phyloP scores from a whole-genome alignment of 2,888 invertebrate genomes.

The Drosophila differens region DNA sequence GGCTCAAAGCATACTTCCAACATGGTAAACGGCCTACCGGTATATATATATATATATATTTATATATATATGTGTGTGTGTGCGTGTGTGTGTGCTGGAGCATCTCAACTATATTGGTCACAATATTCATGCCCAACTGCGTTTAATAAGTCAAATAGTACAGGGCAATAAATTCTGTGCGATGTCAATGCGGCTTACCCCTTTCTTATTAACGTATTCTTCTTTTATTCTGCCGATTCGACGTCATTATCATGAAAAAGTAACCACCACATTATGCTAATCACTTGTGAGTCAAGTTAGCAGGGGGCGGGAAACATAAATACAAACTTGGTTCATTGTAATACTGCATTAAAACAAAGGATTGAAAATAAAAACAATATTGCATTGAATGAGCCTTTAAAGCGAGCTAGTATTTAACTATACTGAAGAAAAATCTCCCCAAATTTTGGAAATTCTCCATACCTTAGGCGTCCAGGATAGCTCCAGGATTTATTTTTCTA shows the following conservation, averaged over 20 bases:
- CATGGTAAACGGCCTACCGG: conserved; percentile 31
- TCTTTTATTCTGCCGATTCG: conserved; percentile 1
- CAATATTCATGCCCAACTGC: conserved; percentile 63
- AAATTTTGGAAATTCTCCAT: background rate
- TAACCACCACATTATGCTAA: conserved; percentile 55
- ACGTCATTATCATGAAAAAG: conserved; percentile 13
- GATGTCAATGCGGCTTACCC: conserved; percentile 60
- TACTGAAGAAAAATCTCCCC: background rate
- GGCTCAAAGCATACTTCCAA: conserved; percentile 42
- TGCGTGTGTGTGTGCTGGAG: conserved; percentile 28
- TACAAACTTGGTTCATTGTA: background rate
- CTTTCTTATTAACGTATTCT: conserved; percentile 50
- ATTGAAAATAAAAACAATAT: background rate
- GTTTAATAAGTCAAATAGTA: conserved; percentile 67
- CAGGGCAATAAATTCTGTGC: conserved; percentile 58
- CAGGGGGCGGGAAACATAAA: background rate
- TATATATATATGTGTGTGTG: background rate
- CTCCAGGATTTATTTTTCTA: background rate
- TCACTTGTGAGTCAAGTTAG: conserved; percentile 3
- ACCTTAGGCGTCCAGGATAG: background rate
- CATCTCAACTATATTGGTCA: conserved; percentile 47
- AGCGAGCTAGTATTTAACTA: background rate
- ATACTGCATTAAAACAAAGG: background rate
- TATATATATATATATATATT: too few species aligned
- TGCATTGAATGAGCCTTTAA: background rate